Conservation (phyloP, 1,140 invertebrate species). For the Calliopsis andreniformis region DNA sequence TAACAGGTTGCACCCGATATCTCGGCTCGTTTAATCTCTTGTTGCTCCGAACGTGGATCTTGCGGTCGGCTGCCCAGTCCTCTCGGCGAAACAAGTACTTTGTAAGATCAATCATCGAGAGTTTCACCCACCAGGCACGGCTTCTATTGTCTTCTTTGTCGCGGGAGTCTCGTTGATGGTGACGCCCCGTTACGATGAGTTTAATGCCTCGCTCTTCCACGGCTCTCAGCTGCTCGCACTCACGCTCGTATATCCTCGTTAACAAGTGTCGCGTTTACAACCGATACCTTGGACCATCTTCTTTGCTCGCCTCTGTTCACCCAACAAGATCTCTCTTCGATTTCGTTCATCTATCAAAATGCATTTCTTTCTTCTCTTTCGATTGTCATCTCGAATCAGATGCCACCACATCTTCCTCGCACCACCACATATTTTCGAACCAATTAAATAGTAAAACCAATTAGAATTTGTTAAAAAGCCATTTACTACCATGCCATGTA, state of each 20-base stretch:
- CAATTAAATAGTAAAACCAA: too few species aligned
- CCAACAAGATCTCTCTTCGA: background rate
- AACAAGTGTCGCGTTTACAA: background rate
- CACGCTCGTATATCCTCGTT: background rate
- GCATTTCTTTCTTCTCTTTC: background rate
- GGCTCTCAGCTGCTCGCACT: background rate
- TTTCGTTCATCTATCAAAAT: background rate
- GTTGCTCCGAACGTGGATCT: conserved; percentile 53
- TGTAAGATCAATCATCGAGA: conserved; percentile 72
- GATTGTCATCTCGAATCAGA: background rate
- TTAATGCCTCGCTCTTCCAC: conserved; percentile 39
- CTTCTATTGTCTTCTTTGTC: conserved; percentile 72
- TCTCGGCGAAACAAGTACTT: conserved; percentile 57
- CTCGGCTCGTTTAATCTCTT: conserved; percentile 57
- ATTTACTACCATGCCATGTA: too few species aligned
- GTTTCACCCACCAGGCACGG: conserved; percentile 53
- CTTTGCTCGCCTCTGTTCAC: background rate
- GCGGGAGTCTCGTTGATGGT: conserved; percentile 63
- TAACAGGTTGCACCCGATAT: conserved; percentile 48
- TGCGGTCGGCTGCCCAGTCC: conserved; percentile 4
- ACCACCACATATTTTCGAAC: too few species aligned
- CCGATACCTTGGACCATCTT: too few species aligned
- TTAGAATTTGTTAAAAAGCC: too few species aligned
- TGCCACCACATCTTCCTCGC: background rate
- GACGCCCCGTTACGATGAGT: conserved; percentile 62